Evolutionary conservation across 2,113 vertebrate genomes (phyloP), one percentile per base, ranked within the genome.

Genomic region (Burhinus oedicnemus): DNA sequence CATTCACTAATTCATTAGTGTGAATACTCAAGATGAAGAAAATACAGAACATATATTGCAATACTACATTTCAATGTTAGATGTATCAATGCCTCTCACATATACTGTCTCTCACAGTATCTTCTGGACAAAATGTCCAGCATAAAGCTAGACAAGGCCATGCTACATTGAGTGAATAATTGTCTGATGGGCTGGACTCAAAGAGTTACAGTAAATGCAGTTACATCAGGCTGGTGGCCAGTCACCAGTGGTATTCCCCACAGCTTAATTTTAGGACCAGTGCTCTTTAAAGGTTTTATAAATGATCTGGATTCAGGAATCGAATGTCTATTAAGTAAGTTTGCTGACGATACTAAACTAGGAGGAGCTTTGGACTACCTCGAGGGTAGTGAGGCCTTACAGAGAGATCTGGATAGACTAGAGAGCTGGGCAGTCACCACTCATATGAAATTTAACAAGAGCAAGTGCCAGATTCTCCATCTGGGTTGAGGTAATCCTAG

Each of bases 11-110:
- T 84, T 88, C 25, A 60, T 74, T 78, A 66, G 3, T 74, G 51
- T 93, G 97, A 96, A 96, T 89, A 55, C 12, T 26, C 45, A 78
- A n/a, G 65, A 4, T 20, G 22, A 90, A 81, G 72, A 74, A 87
- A 83, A 75, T 86, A 62, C 89, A 92, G 38, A 61, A 15, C 9
- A 69, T 38, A 12, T 70, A 40, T 61, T 29, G 4, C 44, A 80
- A 79, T 57, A 22, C 19, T 62, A n/a, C 29, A 20, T 66, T 64
- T 91, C 23, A 54, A 23, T 36, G 5, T 78, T 89, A 23, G 40
- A 9, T 60, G 7, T 26, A 32, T 40, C 54, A 30, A 16, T 49
- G 6, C 55, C 6, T 68, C 6, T 86, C 20, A 47, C 10, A 38
- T 65, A 13, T 17, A 32, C 8, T 42, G 11, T 70, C 32, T 81